phyloP scores from a whole-genome alignment of 2,797 vertebrate species.

The Falco peregrinus region DNA sequence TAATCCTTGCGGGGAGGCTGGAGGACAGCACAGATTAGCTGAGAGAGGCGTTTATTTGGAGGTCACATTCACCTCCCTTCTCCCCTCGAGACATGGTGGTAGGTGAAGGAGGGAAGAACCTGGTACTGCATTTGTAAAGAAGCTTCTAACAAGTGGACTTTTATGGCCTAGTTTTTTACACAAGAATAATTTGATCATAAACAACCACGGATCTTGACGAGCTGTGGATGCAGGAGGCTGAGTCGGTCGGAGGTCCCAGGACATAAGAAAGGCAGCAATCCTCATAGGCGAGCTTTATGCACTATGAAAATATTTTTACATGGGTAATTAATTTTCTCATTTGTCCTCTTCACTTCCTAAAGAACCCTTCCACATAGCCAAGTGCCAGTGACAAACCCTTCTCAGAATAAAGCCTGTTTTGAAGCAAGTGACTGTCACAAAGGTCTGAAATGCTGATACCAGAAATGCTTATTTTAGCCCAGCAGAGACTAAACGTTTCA shows the following conservation, averaged over 20 bases:
- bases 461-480: background rate
- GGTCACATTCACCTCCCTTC: background rate
- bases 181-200: background rate
- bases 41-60: background rate
- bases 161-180: background rate
- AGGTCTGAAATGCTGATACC: background rate
- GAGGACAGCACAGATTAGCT: background rate
- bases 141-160: background rate
- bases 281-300: background rate
- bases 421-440: background rate
- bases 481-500: background rate
- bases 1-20: background rate
- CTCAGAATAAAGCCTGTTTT: background rate
- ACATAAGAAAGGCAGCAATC: background rate
- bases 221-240: background rate
- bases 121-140: background rate
- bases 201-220: background rate
- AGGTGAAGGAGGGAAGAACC: background rate
- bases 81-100: background rate
- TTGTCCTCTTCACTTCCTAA: constrained; percentile 8
- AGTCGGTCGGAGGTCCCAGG: background rate
- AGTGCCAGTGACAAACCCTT: background rate
- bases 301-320: background rate
- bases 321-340: background rate
- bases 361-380: background rate